Evolutionary conservation across 2,888 invertebrate species (phyloP).

Genomic region (Stenodera caucasica): DNA sequence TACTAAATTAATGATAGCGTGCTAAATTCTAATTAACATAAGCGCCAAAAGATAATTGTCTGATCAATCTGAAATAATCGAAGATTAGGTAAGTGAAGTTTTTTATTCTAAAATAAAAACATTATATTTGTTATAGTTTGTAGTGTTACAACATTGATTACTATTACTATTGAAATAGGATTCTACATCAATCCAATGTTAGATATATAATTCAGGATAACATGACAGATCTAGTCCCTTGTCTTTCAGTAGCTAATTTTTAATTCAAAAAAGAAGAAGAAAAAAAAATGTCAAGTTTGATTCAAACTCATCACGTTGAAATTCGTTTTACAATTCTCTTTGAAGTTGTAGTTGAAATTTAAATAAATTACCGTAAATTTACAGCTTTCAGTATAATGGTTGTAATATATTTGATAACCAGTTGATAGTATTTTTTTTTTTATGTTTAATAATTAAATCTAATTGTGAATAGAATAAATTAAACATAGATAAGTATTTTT

Average conservation of each 20-base stretch:
- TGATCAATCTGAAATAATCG: background rate
- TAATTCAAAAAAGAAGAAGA: background rate
- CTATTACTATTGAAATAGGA: background rate
- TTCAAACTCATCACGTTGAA: background rate
- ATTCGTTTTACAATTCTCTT: background rate
- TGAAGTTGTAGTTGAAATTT: constrained; percentile 2
- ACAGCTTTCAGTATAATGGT: background rate
- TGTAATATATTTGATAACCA: background rate
- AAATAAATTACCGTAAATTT: background rate
- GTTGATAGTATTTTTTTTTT: background rate
- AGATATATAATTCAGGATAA: background rate
- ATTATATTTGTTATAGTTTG: too few relatives aligned
- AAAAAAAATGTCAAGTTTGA: background rate
- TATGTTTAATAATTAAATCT: background rate
- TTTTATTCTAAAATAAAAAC: too few relatives aligned
- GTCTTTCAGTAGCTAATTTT: background rate
- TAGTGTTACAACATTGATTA: background rate
- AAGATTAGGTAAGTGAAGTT: too few relatives aligned
- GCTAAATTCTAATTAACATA: constrained; percentile 33
- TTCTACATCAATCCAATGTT: background rate
- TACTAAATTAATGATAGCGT: constrained; percentile 38
- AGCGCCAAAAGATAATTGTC: background rate
- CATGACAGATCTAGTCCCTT: background rate
- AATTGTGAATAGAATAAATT: background rate
- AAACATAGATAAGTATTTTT: background rate